Evolutionary conservation across 2,888 invertebrate genomes (phyloP), one percentile per base, ranked within the genome.

Genomic region (Dorcus parallelipipedus): DNA sequence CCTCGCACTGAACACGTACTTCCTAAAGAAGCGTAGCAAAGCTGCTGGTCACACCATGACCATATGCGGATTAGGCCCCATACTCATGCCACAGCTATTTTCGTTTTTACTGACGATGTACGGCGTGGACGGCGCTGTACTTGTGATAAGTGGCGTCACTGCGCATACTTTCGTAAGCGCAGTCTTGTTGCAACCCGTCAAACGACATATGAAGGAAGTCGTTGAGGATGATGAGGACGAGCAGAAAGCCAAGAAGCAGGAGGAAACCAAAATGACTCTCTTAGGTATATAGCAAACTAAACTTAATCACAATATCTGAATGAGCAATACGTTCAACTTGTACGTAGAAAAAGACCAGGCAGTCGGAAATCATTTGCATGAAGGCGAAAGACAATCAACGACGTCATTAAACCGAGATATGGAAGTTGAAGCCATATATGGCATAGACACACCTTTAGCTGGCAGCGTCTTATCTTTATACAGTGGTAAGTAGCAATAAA

Each of bases 21-120:
- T 88, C 69, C 80, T 80, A 64, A 81, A 82, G 62, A 84, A 81
- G 70, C 80, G 87, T 67, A 83, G 83, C 40, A 81, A 83, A 70
- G 88, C 88, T 0, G 80, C 85, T 26, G 86, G 86, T 0, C 75
- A 84, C 4, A 84, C 83, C 38, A 83, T 86, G 82, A 86, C 87
- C 4, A 76, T 87, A 3, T 84, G 84, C 10, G 88, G 86, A 1
- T 68, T 88, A 3, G 88, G 88, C 1, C 81, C 86, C 9, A 85
- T 88, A 58, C 69, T 83, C 47, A 83, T 86, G 82, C 88, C 88
- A 0, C 78, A 84, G 58, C 64, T 87, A 9, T 82, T 85, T 71
- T 83, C 84, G 61, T 70, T 78, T 2, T 78, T 86, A 6, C 78
- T 88, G 68, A 73, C 78, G 38, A 69, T 76, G 0, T 87, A 84